These are phyloP conservation scores for Linyphia triangularis DNA, from an alignment of 2,888 invertebrate species.

Conservation along the genomic window DNA sequence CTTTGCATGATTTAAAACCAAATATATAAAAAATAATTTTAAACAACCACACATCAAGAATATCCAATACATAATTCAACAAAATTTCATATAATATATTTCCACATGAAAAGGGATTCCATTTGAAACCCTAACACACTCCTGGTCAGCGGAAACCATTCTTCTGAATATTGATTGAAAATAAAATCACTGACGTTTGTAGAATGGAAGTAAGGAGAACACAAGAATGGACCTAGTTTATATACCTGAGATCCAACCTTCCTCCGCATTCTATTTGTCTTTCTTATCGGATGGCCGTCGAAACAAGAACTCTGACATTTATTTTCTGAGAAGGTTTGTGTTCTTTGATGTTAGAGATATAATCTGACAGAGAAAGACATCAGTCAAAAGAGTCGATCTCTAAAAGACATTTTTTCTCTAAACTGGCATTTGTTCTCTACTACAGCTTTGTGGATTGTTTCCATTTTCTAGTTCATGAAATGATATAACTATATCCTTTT, in stretches of 20 bases:
- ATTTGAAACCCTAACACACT: neutral
- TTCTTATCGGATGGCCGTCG: constrained; percentile 19
- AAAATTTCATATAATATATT: neutral
- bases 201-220: neutral
- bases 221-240: neutral
- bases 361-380: constrained; percentile 23
- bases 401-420: constrained; percentile 21
- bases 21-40: too few relatives aligned
- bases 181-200: neutral
- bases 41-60: too few relatives aligned
- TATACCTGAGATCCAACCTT: constrained; percentile 37
- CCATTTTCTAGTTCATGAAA: too few relatives aligned
- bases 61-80: too few relatives aligned
- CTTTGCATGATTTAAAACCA: too few relatives aligned
- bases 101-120: neutral
- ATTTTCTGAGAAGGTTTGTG: constrained; percentile 38
- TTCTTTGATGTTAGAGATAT: constrained; percentile 44
- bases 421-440: neutral
- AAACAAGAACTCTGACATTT: constrained; percentile 49
- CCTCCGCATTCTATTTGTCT: constrained; percentile 27
- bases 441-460: too few relatives aligned
- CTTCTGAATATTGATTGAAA: constrained; percentile 14
- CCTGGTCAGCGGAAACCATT: neutral
- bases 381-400: constrained; percentile 1
- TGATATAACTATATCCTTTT: too few relatives aligned